Base-by-base conservation (phyloP, 2,113 vertebrate genomes). In the Gallinago paraguaiae region DNA sequence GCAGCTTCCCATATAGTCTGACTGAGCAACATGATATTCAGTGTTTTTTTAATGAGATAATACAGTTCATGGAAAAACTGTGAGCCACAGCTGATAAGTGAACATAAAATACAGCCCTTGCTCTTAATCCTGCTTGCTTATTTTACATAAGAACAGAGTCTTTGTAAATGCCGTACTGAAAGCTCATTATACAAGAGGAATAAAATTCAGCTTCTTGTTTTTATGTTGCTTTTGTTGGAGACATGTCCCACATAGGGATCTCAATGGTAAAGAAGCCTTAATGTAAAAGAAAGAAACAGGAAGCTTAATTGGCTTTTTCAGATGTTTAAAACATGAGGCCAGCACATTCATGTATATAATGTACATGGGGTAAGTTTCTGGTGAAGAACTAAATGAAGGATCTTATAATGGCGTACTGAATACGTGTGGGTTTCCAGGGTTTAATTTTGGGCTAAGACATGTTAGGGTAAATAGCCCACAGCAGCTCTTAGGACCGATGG, bases 311-410 rank as follows among this genome's bases (percentile, higher is more conserved):
- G 85, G 64, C 74, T 95, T 88, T 95, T 93, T 77, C 46, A 63
- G 63, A 90, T 82, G 88, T 95, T 96, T 96, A 80, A 95, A 94
- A 88, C 86, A 86, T 76, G 60, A 92, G 56, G 60, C 56, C 53
- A 56, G 39, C 22, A 72, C 50, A 59, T 86, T 87, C 46, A 53
- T 50, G 23, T 57, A 33, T 88, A 82, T 84, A 60, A 80, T 19
- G 35, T 37, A 41, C 20, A 39, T 25, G 57, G 64, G 75, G 31
- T 60, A 56, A 68, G 43, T 50, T 88, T 79, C 79, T 82, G 67
- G 28, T 60, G 75, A n/a, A 59, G 57, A 79, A 43, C 45, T 76
- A 53, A 43, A 31, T 57, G 64, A 33, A 60, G 39, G 59, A 17
- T 60, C 48, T 56, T 74, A 7, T 2, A 71, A 57, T n/a, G 41